phyloP scores from a whole-genome alignment of 64 coral and sea anemone species.

The Acropora yongei region DNA sequence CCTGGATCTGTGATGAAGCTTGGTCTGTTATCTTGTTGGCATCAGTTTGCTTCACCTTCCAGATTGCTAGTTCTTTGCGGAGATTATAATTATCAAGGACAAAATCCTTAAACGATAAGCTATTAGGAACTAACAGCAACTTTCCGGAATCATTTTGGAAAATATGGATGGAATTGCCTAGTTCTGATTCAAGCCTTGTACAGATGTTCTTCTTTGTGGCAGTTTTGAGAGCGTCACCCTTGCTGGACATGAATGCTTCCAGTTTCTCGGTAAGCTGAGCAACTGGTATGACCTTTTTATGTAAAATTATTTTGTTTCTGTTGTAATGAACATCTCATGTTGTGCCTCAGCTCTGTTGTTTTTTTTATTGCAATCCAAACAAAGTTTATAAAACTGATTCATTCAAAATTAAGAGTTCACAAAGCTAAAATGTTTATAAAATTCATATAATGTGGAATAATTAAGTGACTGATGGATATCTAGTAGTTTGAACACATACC shows the following conservation, averaged over 20 bases:
- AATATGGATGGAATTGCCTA: conserved; percentile 61
- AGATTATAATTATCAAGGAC: conserved; percentile 63
- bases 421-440: conserved; percentile 22
- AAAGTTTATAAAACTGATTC: conserved; percentile 15
- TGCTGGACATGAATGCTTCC: conserved; percentile 67
- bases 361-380: background rate
- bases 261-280: conserved; percentile 61
- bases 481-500: conserved; percentile 8
- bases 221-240: conserved; percentile 48
- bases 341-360: background rate
- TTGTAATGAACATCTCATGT: conserved; percentile 21
- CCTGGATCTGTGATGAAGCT: conserved; percentile 59
- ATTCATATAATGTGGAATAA: conserved; percentile 9
- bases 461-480: conserved; percentile 21
- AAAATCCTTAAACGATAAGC: conserved; percentile 59
- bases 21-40: conserved; percentile 42
- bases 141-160: conserved; percentile 49
- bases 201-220: conserved; percentile 59
- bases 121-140: conserved; percentile 60
- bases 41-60: conserved; percentile 41
- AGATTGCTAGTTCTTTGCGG: conserved; percentile 15
- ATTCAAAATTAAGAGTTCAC: conserved; percentile 14
- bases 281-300: conserved; percentile 57
- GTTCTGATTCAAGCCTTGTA: conserved; percentile 54
- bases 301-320: conserved; percentile 51